These are phyloP conservation scores for Trissonchulus sp. DNA, from an alignment of 2,888 invertebrate genomes.

Conservation along the genomic window DNA sequence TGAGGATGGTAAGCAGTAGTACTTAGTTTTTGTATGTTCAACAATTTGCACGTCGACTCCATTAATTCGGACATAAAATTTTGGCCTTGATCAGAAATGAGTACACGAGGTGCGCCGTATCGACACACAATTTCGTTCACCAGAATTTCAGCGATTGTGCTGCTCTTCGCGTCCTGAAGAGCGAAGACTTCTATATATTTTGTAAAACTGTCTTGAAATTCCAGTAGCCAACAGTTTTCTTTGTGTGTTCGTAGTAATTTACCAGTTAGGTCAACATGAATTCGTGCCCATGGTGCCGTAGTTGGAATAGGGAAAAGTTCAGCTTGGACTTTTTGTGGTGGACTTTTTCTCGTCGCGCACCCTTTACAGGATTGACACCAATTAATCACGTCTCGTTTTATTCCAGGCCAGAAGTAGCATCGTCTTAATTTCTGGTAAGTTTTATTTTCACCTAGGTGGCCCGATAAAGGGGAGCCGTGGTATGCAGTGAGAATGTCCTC, in stretches of 20 bases:
- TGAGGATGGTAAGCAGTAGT: constrained; percentile 24
- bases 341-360: constrained; percentile 33
- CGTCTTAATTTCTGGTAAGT: constrained; percentile 30
- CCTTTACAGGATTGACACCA: constrained; percentile 33
- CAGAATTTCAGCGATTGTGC: constrained; percentile 41
- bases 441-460: no score
- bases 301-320: constrained; percentile 31
- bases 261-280: constrained; percentile 39
- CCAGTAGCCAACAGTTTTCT: constrained; percentile 39
- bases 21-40: background rate
- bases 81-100: constrained; percentile 7
- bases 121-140: constrained; percentile 12
- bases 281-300: constrained; percentile 37
- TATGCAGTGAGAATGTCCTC: no score
- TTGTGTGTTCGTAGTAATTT: constrained; percentile 35
- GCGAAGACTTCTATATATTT: constrained; percentile 42
- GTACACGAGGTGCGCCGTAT: background rate
- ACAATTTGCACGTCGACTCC: background rate
- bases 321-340: background rate
- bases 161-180: constrained; percentile 45
- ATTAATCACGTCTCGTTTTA: constrained; percentile 32
- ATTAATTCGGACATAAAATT: constrained; percentile 5
- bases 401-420: constrained; percentile 37
- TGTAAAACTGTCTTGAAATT: constrained; percentile 36
- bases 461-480: no score